These are phyloP conservation scores for Procambarus virginalis DNA, from an alignment of 1,140 invertebrate genomes.

Conservation along the genomic window DNA sequence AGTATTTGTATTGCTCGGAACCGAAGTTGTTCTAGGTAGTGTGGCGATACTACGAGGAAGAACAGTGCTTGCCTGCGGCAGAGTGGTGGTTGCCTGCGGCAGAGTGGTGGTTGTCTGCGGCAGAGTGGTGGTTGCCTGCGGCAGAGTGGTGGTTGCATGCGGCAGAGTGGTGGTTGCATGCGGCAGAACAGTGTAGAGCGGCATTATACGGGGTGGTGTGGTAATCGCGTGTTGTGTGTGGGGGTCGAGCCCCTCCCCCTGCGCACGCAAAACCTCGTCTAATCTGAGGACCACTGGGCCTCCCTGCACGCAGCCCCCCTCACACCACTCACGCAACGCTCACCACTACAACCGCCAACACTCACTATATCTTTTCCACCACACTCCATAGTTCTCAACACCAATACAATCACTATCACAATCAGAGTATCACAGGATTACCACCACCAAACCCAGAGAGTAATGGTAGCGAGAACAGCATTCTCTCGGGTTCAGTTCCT, in stretches of 20 bases:
- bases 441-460: too few species aligned
- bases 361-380: background rate
- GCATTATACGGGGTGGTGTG: background rate
- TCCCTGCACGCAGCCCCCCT: background rate
- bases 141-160: too few species aligned
- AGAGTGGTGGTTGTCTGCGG: too few species aligned
- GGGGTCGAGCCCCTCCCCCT: background rate
- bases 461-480: too few species aligned
- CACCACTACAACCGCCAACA: background rate
- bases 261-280: background rate
- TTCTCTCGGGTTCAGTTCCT: too few species aligned
- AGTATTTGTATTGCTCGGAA: too few species aligned
- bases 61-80: too few species aligned
- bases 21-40: too few species aligned
- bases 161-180: background rate
- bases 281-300: background rate
- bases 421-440: background rate
- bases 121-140: too few species aligned
- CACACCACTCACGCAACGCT: background rate
- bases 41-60: too few species aligned
- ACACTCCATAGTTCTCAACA: background rate
- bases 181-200: background rate
- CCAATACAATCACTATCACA: background rate
- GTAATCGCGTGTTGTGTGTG: background rate
- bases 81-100: too few species aligned